Evolutionary conservation across 2,888 invertebrate species (phyloP).

Genomic region (Julus scandinavius): DNA sequence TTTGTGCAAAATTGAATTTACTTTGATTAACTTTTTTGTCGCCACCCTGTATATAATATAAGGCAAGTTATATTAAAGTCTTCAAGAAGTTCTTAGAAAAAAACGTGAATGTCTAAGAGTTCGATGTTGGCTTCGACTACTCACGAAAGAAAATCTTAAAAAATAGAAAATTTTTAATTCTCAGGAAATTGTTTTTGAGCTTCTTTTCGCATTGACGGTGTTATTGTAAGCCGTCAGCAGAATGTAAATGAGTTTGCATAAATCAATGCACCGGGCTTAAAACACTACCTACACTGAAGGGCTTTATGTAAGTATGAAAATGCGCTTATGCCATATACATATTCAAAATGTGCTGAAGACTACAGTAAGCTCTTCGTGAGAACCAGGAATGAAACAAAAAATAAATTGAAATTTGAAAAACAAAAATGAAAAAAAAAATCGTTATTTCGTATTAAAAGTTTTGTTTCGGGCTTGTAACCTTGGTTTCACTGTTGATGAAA

Average conservation of each 20-base stretch:
- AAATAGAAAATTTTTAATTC: not conserved
- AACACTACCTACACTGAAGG: not conserved
- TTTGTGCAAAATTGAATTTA: too few relatives aligned
- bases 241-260: not conserved
- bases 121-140: too few relatives aligned
- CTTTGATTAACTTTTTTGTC: too few relatives aligned
- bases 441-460: not conserved
- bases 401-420: not conserved
- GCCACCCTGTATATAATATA: too few relatives aligned
- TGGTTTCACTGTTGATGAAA: constrained; percentile 13
- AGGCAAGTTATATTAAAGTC: too few relatives aligned
- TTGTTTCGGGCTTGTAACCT: not conserved
- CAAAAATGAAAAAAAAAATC: not conserved
- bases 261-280: not conserved
- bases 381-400: not conserved
- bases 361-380: not conserved
- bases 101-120: not conserved
- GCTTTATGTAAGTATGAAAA: not conserved
- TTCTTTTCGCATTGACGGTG: not conserved
- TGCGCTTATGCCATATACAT: not conserved
- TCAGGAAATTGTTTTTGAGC: not conserved
- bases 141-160: not conserved
- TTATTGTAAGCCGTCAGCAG: not conserved
- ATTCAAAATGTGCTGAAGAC: not conserved
- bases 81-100: too few relatives aligned